These are phyloP conservation scores for Acomys russatus DNA, from an alignment of 2,797 vertebrate species.

Conservation along the genomic window DNA sequence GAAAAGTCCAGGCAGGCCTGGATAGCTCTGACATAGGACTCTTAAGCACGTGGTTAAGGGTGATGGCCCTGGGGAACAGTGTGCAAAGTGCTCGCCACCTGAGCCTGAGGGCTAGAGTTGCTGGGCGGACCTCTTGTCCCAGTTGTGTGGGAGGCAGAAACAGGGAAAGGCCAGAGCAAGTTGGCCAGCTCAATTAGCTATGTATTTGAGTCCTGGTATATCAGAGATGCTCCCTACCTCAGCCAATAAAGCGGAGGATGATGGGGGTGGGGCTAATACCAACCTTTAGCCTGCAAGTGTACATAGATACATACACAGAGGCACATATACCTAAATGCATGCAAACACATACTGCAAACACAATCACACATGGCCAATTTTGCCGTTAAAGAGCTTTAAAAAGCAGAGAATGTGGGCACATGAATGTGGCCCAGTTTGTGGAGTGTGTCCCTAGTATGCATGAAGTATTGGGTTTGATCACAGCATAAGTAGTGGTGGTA, in stretches of 20 bases:
- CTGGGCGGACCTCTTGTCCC: no score
- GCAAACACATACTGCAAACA: neutral
- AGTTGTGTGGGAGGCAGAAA: neutral
- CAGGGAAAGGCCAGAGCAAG: neutral
- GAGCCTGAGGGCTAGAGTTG: neutral
- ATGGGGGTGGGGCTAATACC: neutral
- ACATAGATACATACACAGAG: no score
- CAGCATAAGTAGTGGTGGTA: neutral
- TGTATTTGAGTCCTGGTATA: neutral
- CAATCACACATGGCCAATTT: neutral
- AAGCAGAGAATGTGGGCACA: neutral
- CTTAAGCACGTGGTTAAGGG: neutral
- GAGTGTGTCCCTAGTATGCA: neutral
- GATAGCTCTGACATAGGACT: neutral
- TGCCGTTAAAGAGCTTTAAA: neutral
- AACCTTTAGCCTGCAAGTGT: neutral
- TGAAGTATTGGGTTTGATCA: neutral
- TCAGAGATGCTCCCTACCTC: neutral
- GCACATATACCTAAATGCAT: neutral
- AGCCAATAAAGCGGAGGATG: neutral
- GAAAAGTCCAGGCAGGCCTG: neutral
- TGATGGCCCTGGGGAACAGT: no score
- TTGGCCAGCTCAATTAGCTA: neutral
- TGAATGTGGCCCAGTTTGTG: neutral
- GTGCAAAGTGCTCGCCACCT: neutral